These are phyloP conservation scores for Amphipyra tragopoginis DNA, from an alignment of 2,888 invertebrate genomes.

Conservation along the genomic window DNA sequence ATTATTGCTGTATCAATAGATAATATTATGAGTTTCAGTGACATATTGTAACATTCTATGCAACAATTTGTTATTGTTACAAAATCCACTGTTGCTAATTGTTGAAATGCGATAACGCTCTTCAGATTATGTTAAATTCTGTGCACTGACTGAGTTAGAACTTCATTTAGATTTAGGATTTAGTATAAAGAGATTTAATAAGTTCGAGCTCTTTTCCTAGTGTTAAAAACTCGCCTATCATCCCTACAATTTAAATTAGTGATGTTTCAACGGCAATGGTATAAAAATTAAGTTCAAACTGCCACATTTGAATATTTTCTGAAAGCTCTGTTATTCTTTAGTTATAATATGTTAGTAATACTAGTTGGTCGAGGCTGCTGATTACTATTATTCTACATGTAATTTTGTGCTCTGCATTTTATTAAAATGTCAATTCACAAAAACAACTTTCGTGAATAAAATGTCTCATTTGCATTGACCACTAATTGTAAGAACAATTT, in stretches of 20 bases:
- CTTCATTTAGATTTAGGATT: no score
- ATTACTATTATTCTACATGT: neutral
- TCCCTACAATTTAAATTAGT: no score
- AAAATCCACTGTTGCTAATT: no score
- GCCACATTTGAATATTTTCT: neutral
- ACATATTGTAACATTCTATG: neutral
- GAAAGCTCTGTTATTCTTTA: constrained; percentile 7
- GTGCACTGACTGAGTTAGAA: no score
- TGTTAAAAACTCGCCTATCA: no score
- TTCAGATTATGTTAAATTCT: no score
- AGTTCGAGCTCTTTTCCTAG: no score
- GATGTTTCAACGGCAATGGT: neutral
- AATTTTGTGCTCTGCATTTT: neutral
- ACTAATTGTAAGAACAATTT: constrained; percentile 16
- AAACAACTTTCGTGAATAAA: constrained; percentile 25
- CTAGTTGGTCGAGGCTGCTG: neutral
- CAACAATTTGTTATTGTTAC: no score
- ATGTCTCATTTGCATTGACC: constrained; percentile 16
- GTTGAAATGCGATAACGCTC: no score
- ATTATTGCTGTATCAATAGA: constrained; percentile 12
- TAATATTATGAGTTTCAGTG: constrained; percentile 4
- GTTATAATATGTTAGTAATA: neutral
- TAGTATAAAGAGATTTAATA: no score
- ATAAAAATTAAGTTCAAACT: neutral
- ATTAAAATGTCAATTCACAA: constrained; percentile 1